phyloP scores from a whole-genome alignment of 1,140 invertebrate species.

The Onthophagus taurus region DNA sequence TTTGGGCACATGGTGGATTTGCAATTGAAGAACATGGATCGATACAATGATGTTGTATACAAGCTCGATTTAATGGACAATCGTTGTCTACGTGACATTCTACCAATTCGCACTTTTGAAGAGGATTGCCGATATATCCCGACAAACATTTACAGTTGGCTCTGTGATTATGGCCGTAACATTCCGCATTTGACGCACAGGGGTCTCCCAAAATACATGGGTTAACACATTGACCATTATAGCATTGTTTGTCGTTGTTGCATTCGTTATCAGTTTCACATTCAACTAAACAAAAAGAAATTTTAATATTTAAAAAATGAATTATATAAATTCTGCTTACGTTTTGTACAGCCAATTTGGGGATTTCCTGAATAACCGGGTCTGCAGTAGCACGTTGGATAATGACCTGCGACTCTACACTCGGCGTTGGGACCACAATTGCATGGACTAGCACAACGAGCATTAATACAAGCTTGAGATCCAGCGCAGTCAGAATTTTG shows the following conservation, averaged over 20 bases:
- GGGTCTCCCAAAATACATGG: conserved; percentile 68
- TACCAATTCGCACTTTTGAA: conserved; percentile 63
- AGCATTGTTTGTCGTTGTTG: conserved; percentile 62
- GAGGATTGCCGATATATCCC: conserved; percentile 65
- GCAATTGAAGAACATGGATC: conserved; percentile 58
- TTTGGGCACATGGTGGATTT: conserved; percentile 61
- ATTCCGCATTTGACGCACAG: conserved; percentile 74
- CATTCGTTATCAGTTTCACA: conserved; percentile 77
- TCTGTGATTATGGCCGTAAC: conserved; percentile 65
- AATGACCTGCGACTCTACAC: conserved; percentile 69
- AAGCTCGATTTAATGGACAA: conserved; percentile 61
- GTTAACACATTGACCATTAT: conserved; percentile 70
- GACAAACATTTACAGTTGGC: conserved; percentile 64
- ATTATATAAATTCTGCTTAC: conserved; percentile 37
- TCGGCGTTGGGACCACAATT: conserved; percentile 74
- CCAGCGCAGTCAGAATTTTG: conserved; percentile 69
- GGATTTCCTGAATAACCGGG: conserved; percentile 74
- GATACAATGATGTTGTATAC: conserved; percentile 59
- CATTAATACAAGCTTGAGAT: conserved; percentile 71
- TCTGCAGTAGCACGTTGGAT: conserved; percentile 69
- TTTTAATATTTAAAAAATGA: neutral
- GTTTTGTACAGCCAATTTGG: conserved; percentile 65
- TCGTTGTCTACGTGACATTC: conserved; percentile 71
- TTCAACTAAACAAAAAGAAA: conserved; percentile 48
- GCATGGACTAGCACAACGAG: conserved; percentile 69